Conservation (phyloP, 1,140 invertebrate genomes). For the Argopecten irradians region DNA sequence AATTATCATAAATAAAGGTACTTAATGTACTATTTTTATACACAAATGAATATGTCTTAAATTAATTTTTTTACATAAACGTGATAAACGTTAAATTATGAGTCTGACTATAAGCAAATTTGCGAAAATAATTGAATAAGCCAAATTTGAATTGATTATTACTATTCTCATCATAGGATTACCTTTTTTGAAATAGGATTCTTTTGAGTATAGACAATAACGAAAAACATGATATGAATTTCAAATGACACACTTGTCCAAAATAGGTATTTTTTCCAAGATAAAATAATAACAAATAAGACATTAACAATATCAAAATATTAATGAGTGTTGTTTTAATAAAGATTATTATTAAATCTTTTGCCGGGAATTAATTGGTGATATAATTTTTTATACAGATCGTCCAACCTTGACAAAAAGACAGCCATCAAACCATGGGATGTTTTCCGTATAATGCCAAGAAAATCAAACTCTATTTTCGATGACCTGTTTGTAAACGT, state of each 20-base stretch:
- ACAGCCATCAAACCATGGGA: slow-evolving; percentile 64
- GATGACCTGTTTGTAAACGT: slow-evolving; percentile 60
- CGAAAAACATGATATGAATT: too few species aligned
- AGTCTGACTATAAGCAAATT: too few species aligned
- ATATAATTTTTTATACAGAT: background rate
- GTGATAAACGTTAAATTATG: too few species aligned
- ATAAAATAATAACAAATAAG: background rate
- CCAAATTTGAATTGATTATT: too few species aligned
- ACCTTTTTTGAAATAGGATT: too few species aligned
- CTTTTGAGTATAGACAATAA: too few species aligned
- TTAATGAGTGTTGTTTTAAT: background rate
- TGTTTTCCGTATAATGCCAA: slow-evolving; percentile 60
- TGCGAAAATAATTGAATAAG: too few species aligned
- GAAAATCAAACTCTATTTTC: slow-evolving; percentile 51
- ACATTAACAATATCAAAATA: background rate
- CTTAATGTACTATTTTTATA: background rate
- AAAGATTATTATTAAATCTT: background rate
- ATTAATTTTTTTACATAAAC: too few species aligned
- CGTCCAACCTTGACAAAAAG: slow-evolving; percentile 49
- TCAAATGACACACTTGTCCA: too few species aligned
- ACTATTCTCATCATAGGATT: too few species aligned
- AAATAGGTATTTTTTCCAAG: background rate
- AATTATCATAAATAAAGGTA: background rate
- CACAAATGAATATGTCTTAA: background rate
- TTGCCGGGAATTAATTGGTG: background rate